Base-by-base conservation (phyloP, 2,113 vertebrate genomes). In the Dunckerocampus dactyliophorus region DNA sequence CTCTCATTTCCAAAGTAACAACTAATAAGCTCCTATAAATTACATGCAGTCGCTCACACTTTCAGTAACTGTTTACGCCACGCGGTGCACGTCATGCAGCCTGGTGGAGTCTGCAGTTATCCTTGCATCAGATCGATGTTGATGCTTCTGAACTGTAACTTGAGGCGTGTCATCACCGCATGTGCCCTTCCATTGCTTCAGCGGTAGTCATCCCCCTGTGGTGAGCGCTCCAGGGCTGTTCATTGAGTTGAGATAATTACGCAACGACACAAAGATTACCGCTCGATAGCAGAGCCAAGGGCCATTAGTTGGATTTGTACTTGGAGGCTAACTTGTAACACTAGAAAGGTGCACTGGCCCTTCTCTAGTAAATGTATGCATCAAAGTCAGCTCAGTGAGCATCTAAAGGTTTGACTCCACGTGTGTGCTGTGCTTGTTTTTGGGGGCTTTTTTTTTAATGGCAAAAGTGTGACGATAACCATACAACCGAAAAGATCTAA, bases 111-210 rank as follows among this genome's bases (percentile, higher is more conserved):
- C 75, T 80, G 79, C 77, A 46, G 60, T 87, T 85, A 85, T 86
- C 79, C 71, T 50, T 53, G 58, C 71, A 66, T 74, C 59, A 73
- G 81, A 87, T 88, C 78, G 45, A 88, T 84, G 63, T 57, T 68
- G 65, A 49, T 39, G 49, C 74, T 66, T 74, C 76, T 67, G 70
- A 67, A 59, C 62, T 63, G 71, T 56, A 71, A 67, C 73, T 62
- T 49, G 65, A 77, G 70, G 80, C 65, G 69, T 65, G 72, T 73
- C 68, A 77, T 79, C 82, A 66, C 81, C 75, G 64, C 86, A 82
- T 75, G 77, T 74, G 82, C 76, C 72, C 84, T 75, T 70, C 65
- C 62, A 69, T 65, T 69, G 20, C 63, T 70, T 74, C 67, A 79
- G 69, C 71, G 75, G 70, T 71, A 53, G 61, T 68, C 70, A 45